phyloP scores from a whole-genome alignment of 2,888 invertebrate species.

The Apodemia zela region DNA sequence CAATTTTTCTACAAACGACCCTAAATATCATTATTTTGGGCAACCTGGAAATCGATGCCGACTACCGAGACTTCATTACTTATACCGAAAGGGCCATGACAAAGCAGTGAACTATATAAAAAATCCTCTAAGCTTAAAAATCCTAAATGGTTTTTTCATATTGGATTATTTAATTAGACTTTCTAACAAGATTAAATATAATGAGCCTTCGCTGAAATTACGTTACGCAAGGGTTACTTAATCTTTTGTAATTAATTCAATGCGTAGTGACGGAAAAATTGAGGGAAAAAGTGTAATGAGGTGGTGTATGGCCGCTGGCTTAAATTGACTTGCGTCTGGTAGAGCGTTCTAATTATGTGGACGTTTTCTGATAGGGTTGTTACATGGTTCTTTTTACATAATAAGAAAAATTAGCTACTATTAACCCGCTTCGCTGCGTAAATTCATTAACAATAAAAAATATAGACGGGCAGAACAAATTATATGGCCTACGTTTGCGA shows the following conservation, averaged over 20 bases:
- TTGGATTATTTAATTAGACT: neutral
- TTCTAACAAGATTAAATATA: neutral
- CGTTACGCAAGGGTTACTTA: constrained; percentile 1
- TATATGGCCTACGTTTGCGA: no score
- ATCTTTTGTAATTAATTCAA: constrained; percentile 41
- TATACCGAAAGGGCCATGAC: no score
- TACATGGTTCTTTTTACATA: neutral
- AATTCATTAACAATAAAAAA: no score
- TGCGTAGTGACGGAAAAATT: constrained; percentile 38
- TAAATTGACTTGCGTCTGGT: constrained; percentile 27
- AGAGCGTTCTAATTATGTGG: constrained; percentile 29
- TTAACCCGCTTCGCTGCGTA: no score
- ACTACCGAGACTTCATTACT: no score
- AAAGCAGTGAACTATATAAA: neutral
- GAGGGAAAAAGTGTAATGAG: constrained; percentile 45
- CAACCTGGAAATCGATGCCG: no score
- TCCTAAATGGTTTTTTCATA: neutral
- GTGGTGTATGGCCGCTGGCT: constrained; percentile 31
- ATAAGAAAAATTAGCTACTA: neutral
- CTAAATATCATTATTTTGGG: no score
- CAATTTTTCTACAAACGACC: no score
- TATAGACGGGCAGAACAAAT: no score
- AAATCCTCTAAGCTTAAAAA: neutral
- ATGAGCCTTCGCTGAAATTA: neutral
- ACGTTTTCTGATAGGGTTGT: constrained; percentile 14